phyloP scores from a whole-genome alignment of 2,888 invertebrate genomes.

The Schizaphis graminum region DNA sequence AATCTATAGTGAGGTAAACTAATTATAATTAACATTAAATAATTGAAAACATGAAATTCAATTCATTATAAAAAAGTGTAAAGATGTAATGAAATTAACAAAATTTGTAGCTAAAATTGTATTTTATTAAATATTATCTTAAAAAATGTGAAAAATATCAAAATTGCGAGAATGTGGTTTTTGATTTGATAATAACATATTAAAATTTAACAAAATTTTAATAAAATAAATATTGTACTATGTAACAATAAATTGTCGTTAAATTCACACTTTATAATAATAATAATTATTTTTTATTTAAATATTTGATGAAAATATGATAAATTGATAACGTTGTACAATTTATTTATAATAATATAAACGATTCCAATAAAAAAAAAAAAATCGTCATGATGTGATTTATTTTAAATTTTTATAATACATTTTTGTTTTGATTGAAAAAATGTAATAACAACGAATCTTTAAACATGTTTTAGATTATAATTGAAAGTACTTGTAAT shows the following conservation, averaged over 20 bases:
- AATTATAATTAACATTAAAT: not conserved
- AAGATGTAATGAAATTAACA: not conserved
- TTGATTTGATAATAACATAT: not conserved
- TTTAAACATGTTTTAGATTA: not conserved
- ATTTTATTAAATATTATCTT: not conserved
- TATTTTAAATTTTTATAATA: not conserved
- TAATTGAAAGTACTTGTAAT: not conserved
- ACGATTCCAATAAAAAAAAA: no score
- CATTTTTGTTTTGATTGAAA: conserved; percentile 3
- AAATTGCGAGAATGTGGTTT: not conserved
- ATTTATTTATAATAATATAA: not conserved
- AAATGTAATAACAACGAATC: not conserved
- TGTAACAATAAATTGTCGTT: not conserved
- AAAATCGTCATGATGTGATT: not conserved
- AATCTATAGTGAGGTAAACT: not conserved
- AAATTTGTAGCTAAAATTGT: not conserved
- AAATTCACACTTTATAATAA: not conserved
- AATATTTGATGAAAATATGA: not conserved
- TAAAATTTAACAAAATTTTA: not conserved
- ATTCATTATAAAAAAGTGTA: not conserved
- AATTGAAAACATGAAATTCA: not conserved
- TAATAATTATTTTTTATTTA: not conserved
- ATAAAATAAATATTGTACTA: not conserved
- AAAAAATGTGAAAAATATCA: not conserved
- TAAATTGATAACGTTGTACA: not conserved